Evolutionary conservation across 2,888 invertebrate genomes (phyloP), one percentile per base, ranked within the genome.

Genomic region (Caenorhabditis panamensis): DNA sequence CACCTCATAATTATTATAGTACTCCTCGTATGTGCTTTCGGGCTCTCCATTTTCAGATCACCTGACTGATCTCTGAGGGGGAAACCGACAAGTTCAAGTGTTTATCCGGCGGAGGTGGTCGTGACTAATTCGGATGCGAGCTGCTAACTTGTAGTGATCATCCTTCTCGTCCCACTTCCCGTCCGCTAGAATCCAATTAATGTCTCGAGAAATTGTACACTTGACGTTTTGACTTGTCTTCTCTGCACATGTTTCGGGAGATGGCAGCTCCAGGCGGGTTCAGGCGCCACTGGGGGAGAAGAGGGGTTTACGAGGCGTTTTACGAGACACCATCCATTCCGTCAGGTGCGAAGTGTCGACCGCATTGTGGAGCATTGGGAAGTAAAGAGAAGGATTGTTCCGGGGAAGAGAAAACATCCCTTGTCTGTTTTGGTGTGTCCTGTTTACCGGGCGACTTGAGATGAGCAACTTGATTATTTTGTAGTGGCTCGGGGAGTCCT

Each of bases 101-200:
- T 73, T 73, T 73, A 63, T 56, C 36, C 28, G 9, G 41, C 31
- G 54, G 28, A n/a, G 41, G 24, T 26, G 20, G 37, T 18, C 66
- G 56, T 63, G 56, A 72, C 72, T 63, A 72, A 63, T 56, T 72
- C 47, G 54, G 54, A 24, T 20, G 62, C 47, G 4, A 11, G 8
- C 51, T 26, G 24, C 51, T 22, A 24, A 51, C 51, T 18, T 47
- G 26, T 47, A 67, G 47, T 61, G 69, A 69, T 69, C 69, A 69
- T 69, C 56, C 31, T 20, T 20, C 47, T 36, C 31, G 37, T 28
- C 28, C 5, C 37, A 6, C 56, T 24, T 31, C 68, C 49, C n/a
- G 36, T 24, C 36, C 24, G 16, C 63, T 18, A n/a, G 62, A 75
- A 75, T 75, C 61, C 75, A 75, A 75, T 75, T 75, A 75, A 75